Evolutionary conservation across 2,797 vertebrate genomes (phyloP).

Genomic region (Trematomus bernacchii): DNA sequence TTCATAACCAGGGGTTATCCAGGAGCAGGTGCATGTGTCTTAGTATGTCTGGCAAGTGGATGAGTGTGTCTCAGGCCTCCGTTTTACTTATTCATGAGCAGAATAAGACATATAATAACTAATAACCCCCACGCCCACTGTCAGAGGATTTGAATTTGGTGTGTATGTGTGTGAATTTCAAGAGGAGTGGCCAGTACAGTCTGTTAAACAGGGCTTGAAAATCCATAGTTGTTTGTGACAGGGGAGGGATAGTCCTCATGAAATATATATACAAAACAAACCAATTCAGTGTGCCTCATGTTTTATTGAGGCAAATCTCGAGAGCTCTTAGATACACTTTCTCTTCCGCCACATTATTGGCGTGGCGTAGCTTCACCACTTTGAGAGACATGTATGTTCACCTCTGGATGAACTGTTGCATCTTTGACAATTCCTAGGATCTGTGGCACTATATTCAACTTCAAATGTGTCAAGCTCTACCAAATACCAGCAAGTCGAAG

Average conservation of each 20-base stretch:
- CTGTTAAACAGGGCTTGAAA: conserved; percentile 53
- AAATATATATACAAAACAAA: conserved; percentile 61
- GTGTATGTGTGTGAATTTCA: conserved; percentile 15
- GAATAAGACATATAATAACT: conserved; percentile 69
- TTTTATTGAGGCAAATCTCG: conserved; percentile 49
- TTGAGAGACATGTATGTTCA: neutral
- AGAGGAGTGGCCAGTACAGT: conserved; percentile 32
- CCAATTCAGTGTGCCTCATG: conserved; percentile 36
- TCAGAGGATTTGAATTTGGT: conserved; percentile 37
- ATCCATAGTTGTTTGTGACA: conserved; percentile 34
- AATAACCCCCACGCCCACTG: conserved; percentile 60
- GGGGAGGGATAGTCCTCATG: conserved; percentile 32
- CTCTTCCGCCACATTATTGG: neutral
- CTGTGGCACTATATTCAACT: neutral
- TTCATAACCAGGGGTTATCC: conserved; percentile 58
- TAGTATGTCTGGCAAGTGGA: conserved; percentile 60
- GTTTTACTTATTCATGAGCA: conserved; percentile 80
- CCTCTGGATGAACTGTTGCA: neutral
- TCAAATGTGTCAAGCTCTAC: neutral
- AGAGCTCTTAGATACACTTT: conserved; percentile 3
- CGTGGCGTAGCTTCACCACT: neutral
- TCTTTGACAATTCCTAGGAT: neutral
- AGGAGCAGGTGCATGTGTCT: conserved; percentile 73
- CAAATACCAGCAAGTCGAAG: neutral
- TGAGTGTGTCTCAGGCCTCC: conserved; percentile 58